These are phyloP conservation scores for Montipora capricornis DNA, from an alignment of 64 coral and sea anemone genomes.

Conservation along the genomic window DNA sequence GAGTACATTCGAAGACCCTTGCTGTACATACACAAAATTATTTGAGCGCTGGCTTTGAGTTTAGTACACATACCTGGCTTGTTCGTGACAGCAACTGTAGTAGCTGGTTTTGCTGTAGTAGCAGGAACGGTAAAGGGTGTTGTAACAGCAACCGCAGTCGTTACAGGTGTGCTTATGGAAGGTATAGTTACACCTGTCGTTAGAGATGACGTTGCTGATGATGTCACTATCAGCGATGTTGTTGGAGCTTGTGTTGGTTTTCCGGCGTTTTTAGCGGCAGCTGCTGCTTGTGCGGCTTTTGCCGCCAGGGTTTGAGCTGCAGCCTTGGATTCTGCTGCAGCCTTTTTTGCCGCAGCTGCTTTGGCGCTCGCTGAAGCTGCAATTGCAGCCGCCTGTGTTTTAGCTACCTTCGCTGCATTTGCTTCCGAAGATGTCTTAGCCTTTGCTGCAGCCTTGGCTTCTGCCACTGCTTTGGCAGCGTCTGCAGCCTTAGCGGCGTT, in stretches of 20 bases:
- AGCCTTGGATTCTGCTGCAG: slow-evolving; percentile 3
- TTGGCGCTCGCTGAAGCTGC: slow-evolving; percentile 15
- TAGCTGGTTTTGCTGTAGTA: slow-evolving; percentile 8
- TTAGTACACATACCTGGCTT: slow-evolving; percentile 32
- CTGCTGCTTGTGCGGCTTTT: slow-evolving; percentile 30
- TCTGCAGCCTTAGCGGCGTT: not conserved
- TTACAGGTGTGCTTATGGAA: not conserved
- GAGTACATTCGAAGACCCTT: not conserved
- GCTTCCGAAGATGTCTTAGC: slow-evolving; percentile 8
- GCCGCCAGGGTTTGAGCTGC: not conserved
- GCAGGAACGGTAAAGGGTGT: not conserved
- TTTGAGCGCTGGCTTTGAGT: not conserved
- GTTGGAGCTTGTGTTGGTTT: slow-evolving; percentile 34
- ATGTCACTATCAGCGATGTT: not conserved
- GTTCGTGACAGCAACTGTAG: not conserved
- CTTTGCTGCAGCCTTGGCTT: slow-evolving; percentile 1
- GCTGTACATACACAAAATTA: not conserved
- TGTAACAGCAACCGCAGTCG: not conserved
- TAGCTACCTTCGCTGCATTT: not conserved
- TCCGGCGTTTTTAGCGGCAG: slow-evolving; percentile 27
- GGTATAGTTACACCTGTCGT: not conserved
- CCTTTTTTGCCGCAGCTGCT: slow-evolving; percentile 26
- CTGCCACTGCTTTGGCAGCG: not conserved
- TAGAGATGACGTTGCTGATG: not conserved
- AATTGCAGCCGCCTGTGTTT: slow-evolving; percentile 12